phyloP scores from a whole-genome alignment of 1,140 invertebrate genomes.

The Conopomorpha cramerella region DNA sequence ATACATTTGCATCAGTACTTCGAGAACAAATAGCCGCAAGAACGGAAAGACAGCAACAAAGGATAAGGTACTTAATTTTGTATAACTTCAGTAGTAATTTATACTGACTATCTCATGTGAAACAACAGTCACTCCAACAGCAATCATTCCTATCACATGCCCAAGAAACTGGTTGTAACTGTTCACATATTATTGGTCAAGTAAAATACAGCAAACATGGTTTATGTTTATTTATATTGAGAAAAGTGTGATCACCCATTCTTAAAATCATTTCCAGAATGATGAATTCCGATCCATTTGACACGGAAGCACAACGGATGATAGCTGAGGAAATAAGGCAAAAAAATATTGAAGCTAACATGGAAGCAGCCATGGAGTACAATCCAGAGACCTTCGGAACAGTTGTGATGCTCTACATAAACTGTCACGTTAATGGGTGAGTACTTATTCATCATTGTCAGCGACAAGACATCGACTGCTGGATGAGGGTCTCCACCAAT shows the following conservation, averaged over 20 bases:
- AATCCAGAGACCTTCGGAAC: slow-evolving; percentile 98
- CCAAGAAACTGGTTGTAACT: too few relatives aligned
- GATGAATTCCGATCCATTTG: slow-evolving; percentile 93
- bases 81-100: too few relatives aligned
- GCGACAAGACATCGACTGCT: too few relatives aligned
- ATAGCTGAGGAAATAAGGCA: slow-evolving; percentile 95
- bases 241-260: too few relatives aligned
- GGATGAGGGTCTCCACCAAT: too few relatives aligned
- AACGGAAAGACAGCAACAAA: slow-evolving; percentile 79
- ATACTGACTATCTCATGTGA: too few relatives aligned
- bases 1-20: slow-evolving; percentile 82
- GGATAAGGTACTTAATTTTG: slow-evolving; percentile 58
- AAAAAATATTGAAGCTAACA: slow-evolving; percentile 97
- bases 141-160: too few relatives aligned
- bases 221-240: too few relatives aligned
- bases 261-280: slow-evolving; percentile 70
- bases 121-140: too few relatives aligned
- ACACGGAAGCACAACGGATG: slow-evolving; percentile 89
- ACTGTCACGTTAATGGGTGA: slow-evolving; percentile 90
- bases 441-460: too few relatives aligned
- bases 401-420: slow-evolving; percentile 96
- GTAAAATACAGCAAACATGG: too few relatives aligned
- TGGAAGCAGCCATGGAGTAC: slow-evolving; percentile 98
- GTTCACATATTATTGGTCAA: too few relatives aligned
- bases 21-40: slow-evolving; percentile 78